phyloP scores from a whole-genome alignment of 2,888 invertebrate species.

The Dysmachus trigonus region DNA sequence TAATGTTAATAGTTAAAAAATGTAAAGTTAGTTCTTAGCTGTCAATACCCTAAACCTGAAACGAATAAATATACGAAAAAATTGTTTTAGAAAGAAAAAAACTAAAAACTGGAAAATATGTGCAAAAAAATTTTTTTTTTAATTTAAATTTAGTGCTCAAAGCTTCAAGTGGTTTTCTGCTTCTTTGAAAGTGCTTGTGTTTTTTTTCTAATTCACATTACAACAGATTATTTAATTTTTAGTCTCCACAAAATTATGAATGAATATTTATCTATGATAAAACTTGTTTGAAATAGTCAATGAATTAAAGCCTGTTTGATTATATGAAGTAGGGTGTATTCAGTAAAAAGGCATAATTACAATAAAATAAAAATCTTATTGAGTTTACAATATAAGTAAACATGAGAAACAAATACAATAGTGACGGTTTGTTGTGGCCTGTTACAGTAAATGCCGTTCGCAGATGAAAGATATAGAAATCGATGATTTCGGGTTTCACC shows the following conservation, averaged over 20 bases:
- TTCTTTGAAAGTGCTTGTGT: background rate
- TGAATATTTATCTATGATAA: too few species aligned
- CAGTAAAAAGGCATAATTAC: too few species aligned
- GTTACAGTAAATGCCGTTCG: background rate
- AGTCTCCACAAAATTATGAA: too few species aligned
- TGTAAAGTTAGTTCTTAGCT: conserved; percentile 53
- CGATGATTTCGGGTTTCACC: background rate
- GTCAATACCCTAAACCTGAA: conserved; percentile 57
- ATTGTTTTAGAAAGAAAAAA: conserved; percentile 52
- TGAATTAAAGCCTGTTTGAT: too few species aligned
- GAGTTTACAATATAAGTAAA: too few species aligned
- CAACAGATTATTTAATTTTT: background rate
- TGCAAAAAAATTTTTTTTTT: background rate
- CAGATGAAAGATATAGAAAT: background rate
- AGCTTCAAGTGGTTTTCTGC: background rate
- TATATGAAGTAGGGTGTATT: background rate
- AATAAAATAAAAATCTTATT: too few species aligned
- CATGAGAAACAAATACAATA: too few species aligned
- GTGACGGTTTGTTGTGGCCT: background rate
- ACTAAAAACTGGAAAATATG: conserved; percentile 44
- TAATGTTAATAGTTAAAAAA: conserved; percentile 38
- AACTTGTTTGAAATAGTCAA: too few species aligned
- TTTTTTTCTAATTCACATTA: background rate
- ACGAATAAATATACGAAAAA: conserved; percentile 54
- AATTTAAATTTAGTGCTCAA: background rate